Evolutionary conservation across 2,888 invertebrate genomes (phyloP).

Genomic region (Julus scanicus): DNA sequence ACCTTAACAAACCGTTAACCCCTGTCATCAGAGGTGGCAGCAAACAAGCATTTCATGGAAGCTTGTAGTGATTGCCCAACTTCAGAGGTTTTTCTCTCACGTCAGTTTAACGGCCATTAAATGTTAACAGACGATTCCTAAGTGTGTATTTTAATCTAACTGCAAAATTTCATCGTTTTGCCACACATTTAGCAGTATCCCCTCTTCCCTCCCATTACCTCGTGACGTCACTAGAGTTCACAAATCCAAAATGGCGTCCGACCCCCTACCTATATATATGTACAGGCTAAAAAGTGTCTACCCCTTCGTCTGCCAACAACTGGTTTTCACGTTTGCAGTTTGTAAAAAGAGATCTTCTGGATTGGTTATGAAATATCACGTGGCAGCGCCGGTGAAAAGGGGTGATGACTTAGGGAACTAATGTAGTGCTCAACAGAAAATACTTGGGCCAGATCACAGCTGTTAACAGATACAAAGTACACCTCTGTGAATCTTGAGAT

Average conservation of each 20-base stretch:
- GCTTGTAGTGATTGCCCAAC: conserved; percentile 27
- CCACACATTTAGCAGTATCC: not conserved
- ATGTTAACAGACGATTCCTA: not conserved
- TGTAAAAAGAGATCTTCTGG: not conserved
- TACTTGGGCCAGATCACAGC: not conserved
- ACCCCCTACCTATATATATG: conserved; percentile 20
- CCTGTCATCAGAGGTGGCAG: not conserved
- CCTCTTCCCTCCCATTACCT: not conserved
- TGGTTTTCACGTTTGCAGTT: not conserved
- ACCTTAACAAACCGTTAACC: too few species aligned
- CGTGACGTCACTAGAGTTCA: conserved; percentile 2
- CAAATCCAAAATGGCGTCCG: conserved; percentile 11
- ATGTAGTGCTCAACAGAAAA: not conserved
- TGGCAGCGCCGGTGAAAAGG: conserved; percentile 24
- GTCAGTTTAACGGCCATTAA: not conserved
- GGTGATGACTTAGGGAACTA: conserved; percentile 12
- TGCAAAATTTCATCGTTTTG: not conserved
- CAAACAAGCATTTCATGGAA: not conserved
- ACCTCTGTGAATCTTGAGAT: not conserved
- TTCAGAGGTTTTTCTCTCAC: not conserved
- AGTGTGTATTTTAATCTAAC: too few species aligned
- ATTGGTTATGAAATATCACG: conserved; percentile 12
- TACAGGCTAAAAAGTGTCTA: conserved; percentile 41
- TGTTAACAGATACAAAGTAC: not conserved
- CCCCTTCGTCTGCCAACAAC: conserved; percentile 24